These are phyloP conservation scores for Meteorus colon DNA, from an alignment of 2,888 invertebrate genomes.

Conservation along the genomic window DNA sequence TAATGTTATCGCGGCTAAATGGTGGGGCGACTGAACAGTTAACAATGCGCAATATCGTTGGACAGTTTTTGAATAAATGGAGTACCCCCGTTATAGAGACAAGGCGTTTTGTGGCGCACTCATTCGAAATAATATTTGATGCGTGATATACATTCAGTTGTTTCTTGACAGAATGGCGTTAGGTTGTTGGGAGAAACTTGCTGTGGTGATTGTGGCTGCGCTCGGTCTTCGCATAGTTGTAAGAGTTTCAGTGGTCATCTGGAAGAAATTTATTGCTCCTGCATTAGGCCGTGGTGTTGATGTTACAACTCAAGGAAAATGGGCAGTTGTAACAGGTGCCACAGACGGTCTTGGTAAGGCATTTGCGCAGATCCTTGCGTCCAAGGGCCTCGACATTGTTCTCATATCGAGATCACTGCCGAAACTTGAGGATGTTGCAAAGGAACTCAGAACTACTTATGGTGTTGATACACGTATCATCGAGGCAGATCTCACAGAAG, in stretches of 20 bases:
- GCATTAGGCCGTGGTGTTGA: slow-evolving; percentile 66
- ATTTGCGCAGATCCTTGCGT: slow-evolving; percentile 85
- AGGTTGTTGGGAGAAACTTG: slow-evolving; percentile 68
- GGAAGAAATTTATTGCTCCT: slow-evolving; percentile 69
- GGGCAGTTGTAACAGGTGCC: slow-evolving; percentile 86
- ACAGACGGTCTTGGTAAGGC: slow-evolving; percentile 94
- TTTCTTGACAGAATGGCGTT: slow-evolving; percentile 63
- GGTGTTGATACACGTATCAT: slow-evolving; percentile 86
- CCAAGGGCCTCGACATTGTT: slow-evolving; percentile 84
- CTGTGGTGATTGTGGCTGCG: slow-evolving; percentile 63
- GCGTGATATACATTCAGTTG: background rate
- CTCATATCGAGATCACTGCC: slow-evolving; percentile 85
- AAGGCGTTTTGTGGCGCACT: background rate
- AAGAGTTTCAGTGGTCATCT: slow-evolving; percentile 57
- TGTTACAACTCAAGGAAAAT: slow-evolving; percentile 64
- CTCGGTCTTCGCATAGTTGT: slow-evolving; percentile 64
- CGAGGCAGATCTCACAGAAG: slow-evolving; percentile 86
- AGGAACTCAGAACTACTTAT: slow-evolving; percentile 82
- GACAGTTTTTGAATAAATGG: slow-evolving; percentile 12
- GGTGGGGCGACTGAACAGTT: background rate
- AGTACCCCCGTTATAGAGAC: background rate
- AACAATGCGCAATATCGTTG: background rate
- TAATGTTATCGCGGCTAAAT: slow-evolving; percentile 27
- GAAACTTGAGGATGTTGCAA: slow-evolving; percentile 83
- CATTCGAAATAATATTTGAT: background rate